A percentile compares a stretch with the other conserved stretches of the same genome.
phyloP scores from a whole-genome alignment of 1,140 invertebrate species.

The Cydia amplana region DNA sequence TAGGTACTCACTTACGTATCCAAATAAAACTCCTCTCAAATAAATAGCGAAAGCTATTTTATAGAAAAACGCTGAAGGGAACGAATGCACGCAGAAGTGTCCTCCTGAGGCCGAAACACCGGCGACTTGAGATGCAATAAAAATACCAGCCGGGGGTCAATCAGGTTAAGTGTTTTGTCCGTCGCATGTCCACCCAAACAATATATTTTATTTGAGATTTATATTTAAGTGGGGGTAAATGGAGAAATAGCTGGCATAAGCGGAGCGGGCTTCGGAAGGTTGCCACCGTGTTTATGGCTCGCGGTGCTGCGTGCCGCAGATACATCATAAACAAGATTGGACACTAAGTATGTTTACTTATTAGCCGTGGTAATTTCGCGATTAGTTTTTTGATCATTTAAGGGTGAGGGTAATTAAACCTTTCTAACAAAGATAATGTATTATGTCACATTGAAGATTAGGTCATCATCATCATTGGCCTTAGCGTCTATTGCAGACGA shows the following conservation, averaged over 20 bases:
- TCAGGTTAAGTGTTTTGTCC: conserved; percentile 75
- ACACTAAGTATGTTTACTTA: neutral
- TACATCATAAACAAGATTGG: neutral
- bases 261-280: conserved; percentile 40
- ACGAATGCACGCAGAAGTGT: conserved; percentile 43
- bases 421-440: too few species aligned
- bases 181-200: conserved; percentile 57
- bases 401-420: too few species aligned
- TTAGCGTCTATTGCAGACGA: too few species aligned
- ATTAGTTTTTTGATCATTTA: too few species aligned
- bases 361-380: too few species aligned
- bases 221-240: conserved; percentile 52
- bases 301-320: conserved; percentile 5
- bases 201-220: conserved; percentile 67
- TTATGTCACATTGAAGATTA: too few species aligned
- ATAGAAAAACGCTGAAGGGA: conserved; percentile 39
- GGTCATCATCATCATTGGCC: too few species aligned
- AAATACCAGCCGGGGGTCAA: conserved; percentile 72
- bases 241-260: conserved; percentile 50
- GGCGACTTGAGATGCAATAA: conserved; percentile 63
- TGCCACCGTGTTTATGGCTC: conserved; percentile 25
- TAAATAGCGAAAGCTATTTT: conserved; percentile 40
- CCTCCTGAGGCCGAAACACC: conserved; percentile 39
- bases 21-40: conserved; percentile 20
- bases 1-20: conserved; percentile 20